phyloP scores from a whole-genome alignment of 1,140 invertebrate genomes.

The Vollenhovia emeryi region DNA sequence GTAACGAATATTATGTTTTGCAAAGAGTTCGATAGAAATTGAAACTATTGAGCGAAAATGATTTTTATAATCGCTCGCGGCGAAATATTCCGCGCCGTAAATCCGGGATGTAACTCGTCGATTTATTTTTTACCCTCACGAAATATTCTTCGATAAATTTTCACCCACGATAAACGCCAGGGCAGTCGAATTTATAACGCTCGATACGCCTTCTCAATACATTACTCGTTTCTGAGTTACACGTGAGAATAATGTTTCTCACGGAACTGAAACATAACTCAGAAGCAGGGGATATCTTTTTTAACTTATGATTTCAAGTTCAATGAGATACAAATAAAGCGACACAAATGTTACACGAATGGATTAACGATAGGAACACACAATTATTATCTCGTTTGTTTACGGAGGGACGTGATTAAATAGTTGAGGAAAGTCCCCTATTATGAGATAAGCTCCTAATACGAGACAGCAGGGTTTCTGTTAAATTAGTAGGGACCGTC shows the following conservation, averaged over 20 bases:
- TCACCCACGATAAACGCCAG: conserved; percentile 40
- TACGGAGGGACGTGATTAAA: neutral
- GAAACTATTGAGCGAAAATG: neutral
- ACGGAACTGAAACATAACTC: neutral
- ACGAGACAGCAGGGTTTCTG: too few relatives aligned
- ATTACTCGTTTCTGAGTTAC: conserved; percentile 38
- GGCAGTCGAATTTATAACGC: conserved; percentile 37
- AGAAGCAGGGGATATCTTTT: neutral
- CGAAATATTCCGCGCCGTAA: conserved; percentile 19
- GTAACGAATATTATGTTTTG: neutral
- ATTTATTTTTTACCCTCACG: conserved; percentile 26
- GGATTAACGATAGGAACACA: neutral
- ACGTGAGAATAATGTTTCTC: conserved; percentile 1
- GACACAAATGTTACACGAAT: neutral
- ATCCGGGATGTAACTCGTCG: neutral
- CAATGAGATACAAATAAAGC: neutral
- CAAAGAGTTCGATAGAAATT: neutral
- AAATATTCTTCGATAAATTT: conserved; percentile 54
- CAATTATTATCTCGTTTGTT: neutral
- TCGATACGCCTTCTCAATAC: conserved; percentile 19
- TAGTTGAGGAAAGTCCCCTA: too few relatives aligned
- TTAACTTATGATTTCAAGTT: neutral
- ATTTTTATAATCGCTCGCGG: conserved; percentile 4
- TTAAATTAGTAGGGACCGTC: too few relatives aligned
- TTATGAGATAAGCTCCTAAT: too few relatives aligned